These are phyloP conservation scores for Pseudobourletiella spinata DNA, from an alignment of 1,140 invertebrate species.

Conservation along the genomic window DNA sequence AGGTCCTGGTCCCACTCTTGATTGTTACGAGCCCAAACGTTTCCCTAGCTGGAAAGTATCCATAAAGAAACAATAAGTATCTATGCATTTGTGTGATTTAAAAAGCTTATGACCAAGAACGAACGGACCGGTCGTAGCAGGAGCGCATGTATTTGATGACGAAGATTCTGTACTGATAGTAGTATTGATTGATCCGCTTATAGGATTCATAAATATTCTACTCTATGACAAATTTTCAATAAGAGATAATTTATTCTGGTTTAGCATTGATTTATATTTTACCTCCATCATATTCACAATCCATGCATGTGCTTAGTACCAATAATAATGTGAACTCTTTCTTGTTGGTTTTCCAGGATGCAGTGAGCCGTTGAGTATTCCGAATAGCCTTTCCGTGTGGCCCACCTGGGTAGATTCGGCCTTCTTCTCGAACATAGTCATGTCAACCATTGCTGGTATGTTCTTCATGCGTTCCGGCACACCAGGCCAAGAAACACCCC, in stretches of 20 bases:
- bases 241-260: constrained; percentile 4
- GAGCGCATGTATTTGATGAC: no score
- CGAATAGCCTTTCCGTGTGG: background rate
- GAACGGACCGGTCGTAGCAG: no score
- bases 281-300: background rate
- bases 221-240: background rate
- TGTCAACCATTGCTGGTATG: constrained; percentile 35
- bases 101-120: no score
- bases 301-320: background rate
- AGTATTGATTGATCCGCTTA: background rate
- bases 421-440: background rate
- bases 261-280: constrained; percentile 2
- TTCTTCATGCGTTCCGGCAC: constrained; percentile 22
- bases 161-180: no score
- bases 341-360: constrained; percentile 6
- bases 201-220: background rate
- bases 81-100: no score
- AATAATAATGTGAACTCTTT: constrained; percentile 2
- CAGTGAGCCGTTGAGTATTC: background rate
- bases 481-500: constrained; percentile 19
- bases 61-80: no score
- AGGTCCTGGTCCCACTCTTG: no score
- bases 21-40: no score
- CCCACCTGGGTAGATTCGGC: background rate
- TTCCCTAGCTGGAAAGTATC: no score